Conservation (phyloP, 2,888 invertebrate species). For the Bunonema sp. region DNA sequence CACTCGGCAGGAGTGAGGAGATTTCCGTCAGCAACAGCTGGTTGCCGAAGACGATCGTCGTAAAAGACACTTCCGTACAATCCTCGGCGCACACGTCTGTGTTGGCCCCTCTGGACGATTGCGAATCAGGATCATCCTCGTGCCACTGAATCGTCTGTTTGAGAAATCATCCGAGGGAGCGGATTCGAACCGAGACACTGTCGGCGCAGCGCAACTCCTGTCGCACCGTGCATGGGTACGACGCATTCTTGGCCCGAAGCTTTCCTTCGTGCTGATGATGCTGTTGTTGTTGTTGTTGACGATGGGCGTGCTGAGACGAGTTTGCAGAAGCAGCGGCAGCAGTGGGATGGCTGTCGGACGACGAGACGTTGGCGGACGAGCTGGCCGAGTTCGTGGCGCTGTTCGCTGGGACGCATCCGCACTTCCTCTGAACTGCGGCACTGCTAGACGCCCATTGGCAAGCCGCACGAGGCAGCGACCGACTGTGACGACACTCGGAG, state of each 20-base stretch:
- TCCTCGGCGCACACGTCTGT: conserved; percentile 19
- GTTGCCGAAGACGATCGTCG: conserved; percentile 11
- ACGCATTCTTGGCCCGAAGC: conserved; percentile 1
- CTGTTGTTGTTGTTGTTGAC: too few species aligned
- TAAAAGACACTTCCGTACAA: conserved; percentile 25
- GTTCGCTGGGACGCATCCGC: conserved; percentile 1
- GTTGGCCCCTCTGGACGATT: too few species aligned
- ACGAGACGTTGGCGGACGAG: too few species aligned
- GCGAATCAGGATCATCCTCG: too few species aligned
- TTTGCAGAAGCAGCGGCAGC: too few species aligned
- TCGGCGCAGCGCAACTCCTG: conserved; percentile 26
- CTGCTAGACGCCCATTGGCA: conserved; percentile 25
- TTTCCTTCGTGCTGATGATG: background rate
- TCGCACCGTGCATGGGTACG: conserved; percentile 16
- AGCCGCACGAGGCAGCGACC: too few species aligned
- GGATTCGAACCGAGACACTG: conserved; percentile 18
- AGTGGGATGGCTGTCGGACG: too few species aligned
- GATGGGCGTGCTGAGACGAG: too few species aligned
- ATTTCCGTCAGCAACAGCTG: conserved; percentile 11
- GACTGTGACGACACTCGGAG: conserved; percentile 18
- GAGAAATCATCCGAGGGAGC: too few species aligned
- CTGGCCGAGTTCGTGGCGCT: too few species aligned
- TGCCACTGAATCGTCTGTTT: conserved; percentile 7
- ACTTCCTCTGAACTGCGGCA: conserved; percentile 11
- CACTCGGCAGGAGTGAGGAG: conserved; percentile 21